These are phyloP conservation scores for Paedocypris micromegethes DNA, from an alignment of 2,797 vertebrate genomes.

Conservation along the genomic window DNA sequence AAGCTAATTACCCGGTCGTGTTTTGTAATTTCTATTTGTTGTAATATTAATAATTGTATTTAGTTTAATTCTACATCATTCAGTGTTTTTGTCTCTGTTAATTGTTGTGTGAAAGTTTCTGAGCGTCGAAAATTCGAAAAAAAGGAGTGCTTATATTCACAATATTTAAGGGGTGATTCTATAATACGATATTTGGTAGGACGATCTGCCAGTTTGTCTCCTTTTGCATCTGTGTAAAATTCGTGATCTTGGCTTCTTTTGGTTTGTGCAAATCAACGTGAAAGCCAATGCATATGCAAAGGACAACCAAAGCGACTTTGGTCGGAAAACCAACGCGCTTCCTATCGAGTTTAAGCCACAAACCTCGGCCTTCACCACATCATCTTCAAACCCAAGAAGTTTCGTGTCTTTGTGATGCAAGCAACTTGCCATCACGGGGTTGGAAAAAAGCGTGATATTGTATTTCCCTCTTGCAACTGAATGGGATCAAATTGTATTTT, in stretches of 20 bases:
- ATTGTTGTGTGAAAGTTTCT: too few relatives aligned
- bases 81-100: too few relatives aligned
- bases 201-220: too few relatives aligned
- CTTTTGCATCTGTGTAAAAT: constrained; percentile 6
- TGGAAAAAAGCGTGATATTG: constrained; percentile 25
- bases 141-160: too few relatives aligned
- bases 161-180: too few relatives aligned
- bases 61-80: too few relatives aligned
- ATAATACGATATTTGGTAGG: too few relatives aligned
- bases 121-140: too few relatives aligned
- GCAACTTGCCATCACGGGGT: constrained; percentile 12
- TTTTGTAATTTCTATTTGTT: too few relatives aligned
- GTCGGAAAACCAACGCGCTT: not conserved
- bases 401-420: constrained; percentile 3
- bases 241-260: not conserved
- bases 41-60: too few relatives aligned
- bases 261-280: constrained; percentile 4
- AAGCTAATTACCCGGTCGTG: too few relatives aligned
- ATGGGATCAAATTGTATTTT: constrained; percentile 41
- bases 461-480: constrained; percentile 28
- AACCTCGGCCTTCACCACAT: constrained; percentile 1
- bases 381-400: constrained; percentile 3
- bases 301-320: not conserved
- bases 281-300: constrained; percentile 10
- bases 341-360: not conserved